Evolutionary conservation across 2,888 invertebrate genomes (phyloP).

Genomic region (Bhutanitis thaidina): DNA sequence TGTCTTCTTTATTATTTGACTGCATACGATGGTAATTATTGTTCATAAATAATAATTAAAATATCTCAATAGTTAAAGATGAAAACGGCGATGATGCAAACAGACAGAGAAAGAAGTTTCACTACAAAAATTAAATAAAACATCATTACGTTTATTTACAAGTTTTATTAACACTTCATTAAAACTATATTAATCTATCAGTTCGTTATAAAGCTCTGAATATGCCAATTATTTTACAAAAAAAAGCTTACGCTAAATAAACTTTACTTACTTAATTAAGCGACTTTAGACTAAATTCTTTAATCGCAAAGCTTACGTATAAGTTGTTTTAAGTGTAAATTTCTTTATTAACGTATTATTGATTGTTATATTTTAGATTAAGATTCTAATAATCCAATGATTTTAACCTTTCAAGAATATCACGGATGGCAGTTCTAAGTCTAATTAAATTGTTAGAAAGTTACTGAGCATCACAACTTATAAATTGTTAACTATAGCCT

Average conservation of each 20-base stretch:
- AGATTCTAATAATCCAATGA: too few relatives aligned
- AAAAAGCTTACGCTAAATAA: background rate
- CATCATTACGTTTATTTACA: conserved; percentile 42
- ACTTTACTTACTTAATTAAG: background rate
- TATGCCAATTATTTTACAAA: conserved; percentile 26
- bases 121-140: conserved; percentile 21
- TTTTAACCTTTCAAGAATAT: too few relatives aligned
- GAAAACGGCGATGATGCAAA: too few relatives aligned
- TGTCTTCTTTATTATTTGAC: too few relatives aligned
- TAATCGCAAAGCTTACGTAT: conserved; percentile 18
- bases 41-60: too few relatives aligned
- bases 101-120: too few relatives aligned
- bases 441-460: conserved; percentile 17
- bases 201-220: conserved; percentile 60
- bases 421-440: too few relatives aligned
- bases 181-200: conserved; percentile 71
- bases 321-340: too few relatives aligned
- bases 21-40: too few relatives aligned
- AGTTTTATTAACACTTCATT: conserved; percentile 54
- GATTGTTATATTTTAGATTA: too few relatives aligned
- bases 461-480: conserved; percentile 66
- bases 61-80: too few relatives aligned
- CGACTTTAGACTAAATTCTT: background rate
- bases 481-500: conserved; percentile 32
- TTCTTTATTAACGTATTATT: too few relatives aligned